Base-by-base conservation (phyloP, 2,113 vertebrate species). In the Asarcornis scutulata region DNA sequence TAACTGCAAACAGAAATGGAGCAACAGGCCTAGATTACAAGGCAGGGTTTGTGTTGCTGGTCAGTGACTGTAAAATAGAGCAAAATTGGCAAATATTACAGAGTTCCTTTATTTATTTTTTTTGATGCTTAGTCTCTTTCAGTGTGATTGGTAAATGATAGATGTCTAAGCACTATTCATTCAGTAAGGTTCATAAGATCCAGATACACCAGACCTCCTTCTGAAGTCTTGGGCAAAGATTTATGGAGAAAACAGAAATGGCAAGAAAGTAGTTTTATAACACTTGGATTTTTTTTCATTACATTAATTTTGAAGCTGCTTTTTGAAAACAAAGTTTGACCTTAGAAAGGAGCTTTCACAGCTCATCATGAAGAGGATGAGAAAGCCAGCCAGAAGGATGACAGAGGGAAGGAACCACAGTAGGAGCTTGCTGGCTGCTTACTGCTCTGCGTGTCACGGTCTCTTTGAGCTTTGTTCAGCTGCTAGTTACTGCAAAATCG, bases 211-310 rank as follows among this genome's bases (percentile, higher is more conserved):
- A 87, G 67, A 76, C 20, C 48, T 75, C 58, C 31, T 69, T 64
- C 29, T 53, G 46, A 83, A 78, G 21, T 94, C 31, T 74, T n/a
- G 34, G 60, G 48, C 34, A 17, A 22, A 78, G 52, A 50, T 46
- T 53, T 40, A 27, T 42, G 15, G 66, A 76, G 34, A 56, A 85
- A 87, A 29, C 17, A 79, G 36, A 84, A 42, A 26, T 72, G 26
- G 66, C 22, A 21, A 64, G 14, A 25, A 68, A n/a, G 17, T 4
- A 74, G 2, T 3, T 67, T 44, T 38, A 40, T 72, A 20, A 14
- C 3, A 40, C 3, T 31, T 44, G 9, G 11, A 3, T 40, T 68
- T 68, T 40, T 40, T 7, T 5, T 0, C 6, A 32, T 0, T 1
- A 21, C 4, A 7, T 50, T 29, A 32, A 9, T 73, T 73, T 86